Evolutionary conservation across 2,888 invertebrate genomes (phyloP), one percentile per base, ranked within the genome.

Genomic region (Candidula unifasciata): DNA sequence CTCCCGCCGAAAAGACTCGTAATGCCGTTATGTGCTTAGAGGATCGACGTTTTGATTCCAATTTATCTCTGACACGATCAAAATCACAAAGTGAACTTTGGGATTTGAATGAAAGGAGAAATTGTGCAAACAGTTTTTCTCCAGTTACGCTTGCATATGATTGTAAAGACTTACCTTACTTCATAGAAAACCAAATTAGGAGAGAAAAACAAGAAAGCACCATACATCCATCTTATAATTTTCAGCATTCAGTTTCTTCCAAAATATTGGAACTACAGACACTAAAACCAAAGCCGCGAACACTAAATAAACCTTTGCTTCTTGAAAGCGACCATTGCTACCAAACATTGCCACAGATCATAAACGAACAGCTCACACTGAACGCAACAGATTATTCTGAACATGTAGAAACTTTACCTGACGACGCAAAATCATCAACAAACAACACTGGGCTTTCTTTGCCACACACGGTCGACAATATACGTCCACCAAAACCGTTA

Each of bases 251-350:
- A 6, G 30, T 30, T 52, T 27, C 18, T 37, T 35, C 64, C 37
- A 44, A n/a, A 6, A 79, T 27, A 5, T 21, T 35, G 3, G 37
- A 18, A 27, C 16, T 10, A 16, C 27, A 66, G 68, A 6, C 44
- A 18, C 79, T 68, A 35, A 79, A 37, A 52, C 79, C 79, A 13
- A 79, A 79, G 27, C 79, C 79, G 3, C n/a, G 79, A 44, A 37
- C 27, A 3, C 68, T 44, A 6, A 79, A 68, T 27, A 64, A 68
- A 66, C 6, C 8, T 18, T 6, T 44, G 5, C 5, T 18, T 33
- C 18, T 30, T 74, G 74, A 74, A 30, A 74, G 54, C 1, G 54
- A 27, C 16, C 54, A 54, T 2, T 3, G 27, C 54, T n/a, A 6
- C 54, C 13, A 16, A 10, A 30, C 30, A 54, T 74, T 54, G 54